Conservation (phyloP, 2,113 vertebrate species). For the Grus americana region DNA sequence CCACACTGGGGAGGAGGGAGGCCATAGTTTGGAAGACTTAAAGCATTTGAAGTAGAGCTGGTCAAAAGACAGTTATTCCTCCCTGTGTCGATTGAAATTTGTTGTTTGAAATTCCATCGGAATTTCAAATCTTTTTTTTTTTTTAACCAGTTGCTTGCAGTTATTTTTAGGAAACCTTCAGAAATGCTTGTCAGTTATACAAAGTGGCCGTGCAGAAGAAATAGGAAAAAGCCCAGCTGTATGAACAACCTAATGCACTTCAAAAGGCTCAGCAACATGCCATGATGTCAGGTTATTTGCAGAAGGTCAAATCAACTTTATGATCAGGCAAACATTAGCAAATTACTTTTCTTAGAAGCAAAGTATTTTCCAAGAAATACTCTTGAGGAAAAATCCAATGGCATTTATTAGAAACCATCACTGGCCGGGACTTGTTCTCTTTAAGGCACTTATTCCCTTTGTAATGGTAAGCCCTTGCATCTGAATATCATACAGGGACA, state of each 20-base stretch:
- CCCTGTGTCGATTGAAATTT: not conserved
- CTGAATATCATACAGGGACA: not conserved
- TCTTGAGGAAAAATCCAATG: constrained; percentile 8
- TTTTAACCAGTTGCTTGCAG: not conserved
- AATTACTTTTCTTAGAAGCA: constrained; percentile 12
- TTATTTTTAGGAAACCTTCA: not conserved
- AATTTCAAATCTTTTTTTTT: not conserved
- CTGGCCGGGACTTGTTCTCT: not conserved
- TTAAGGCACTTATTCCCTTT: not conserved
- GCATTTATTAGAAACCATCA: not conserved
- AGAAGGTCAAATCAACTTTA: constrained; percentile 27
- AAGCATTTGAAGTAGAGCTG: not conserved
- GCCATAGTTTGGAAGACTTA: not conserved
- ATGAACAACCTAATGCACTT: not conserved
- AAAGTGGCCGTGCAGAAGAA: not conserved
- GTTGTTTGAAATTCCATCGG: not conserved
- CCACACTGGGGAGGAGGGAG: not conserved
- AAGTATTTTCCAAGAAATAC: constrained; percentile 18
- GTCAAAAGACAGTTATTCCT: not conserved
- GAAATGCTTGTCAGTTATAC: not conserved
- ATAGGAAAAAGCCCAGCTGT: not conserved
- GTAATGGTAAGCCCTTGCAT: not conserved
- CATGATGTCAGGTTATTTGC: not conserved
- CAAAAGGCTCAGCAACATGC: not conserved
- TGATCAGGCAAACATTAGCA: not conserved